phyloP scores from a whole-genome alignment of 2,113 vertebrate genomes.

The Theristicus caerulescens region DNA sequence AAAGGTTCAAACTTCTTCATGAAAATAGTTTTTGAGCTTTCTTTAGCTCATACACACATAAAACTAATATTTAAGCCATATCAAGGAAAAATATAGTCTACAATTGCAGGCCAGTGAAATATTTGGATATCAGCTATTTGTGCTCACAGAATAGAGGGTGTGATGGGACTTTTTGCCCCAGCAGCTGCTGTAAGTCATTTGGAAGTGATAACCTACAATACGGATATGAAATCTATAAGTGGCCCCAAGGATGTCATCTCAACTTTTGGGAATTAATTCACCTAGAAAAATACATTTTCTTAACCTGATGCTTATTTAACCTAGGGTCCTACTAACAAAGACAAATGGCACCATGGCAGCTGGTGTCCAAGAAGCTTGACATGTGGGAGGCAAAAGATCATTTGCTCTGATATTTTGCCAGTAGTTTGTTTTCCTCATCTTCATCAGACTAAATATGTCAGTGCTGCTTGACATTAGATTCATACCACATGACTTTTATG shows the following conservation, averaged over 20 bases:
- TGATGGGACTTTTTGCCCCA: neutral
- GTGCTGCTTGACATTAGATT: neutral
- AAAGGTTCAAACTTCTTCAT: neutral
- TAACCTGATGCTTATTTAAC: neutral
- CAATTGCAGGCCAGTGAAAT: neutral
- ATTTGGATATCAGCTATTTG: neutral
- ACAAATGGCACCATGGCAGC: neutral
- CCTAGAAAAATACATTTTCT: neutral
- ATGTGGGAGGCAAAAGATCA: neutral
- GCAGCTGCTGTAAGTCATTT: neutral
- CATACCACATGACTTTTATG: neutral
- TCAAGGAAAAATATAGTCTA: neutral
- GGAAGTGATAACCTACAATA: neutral
- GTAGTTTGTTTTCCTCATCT: neutral
- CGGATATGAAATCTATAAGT: neutral
- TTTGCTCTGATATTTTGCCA: neutral
- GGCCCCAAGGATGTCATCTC: neutral
- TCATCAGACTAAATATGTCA: neutral
- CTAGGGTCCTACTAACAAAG: neutral
- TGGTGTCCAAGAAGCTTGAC: neutral
- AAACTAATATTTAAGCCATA: neutral
- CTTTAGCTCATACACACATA: neutral
- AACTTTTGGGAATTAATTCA: constrained; percentile 6
- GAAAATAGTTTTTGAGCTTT: neutral
- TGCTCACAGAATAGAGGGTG: neutral